Evolutionary conservation across 2,113 vertebrate species (phyloP).

Genomic region (Lophochroa leadbeateri): DNA sequence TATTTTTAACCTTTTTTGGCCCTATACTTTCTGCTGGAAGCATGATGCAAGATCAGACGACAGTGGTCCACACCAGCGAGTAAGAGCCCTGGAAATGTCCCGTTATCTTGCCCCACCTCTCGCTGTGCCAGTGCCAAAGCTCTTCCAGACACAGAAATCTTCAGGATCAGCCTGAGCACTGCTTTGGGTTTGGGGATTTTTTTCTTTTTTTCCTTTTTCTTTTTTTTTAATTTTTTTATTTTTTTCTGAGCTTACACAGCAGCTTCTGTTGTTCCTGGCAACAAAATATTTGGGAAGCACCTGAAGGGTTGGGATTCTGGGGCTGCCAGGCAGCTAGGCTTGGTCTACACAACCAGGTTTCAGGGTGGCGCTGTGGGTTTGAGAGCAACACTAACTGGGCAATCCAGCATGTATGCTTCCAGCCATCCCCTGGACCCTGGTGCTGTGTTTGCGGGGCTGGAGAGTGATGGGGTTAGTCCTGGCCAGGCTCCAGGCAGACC

Average conservation of each 20-base stretch:
- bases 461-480: neutral
- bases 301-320: neutral
- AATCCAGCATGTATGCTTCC: neutral
- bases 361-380: neutral
- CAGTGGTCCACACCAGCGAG: neutral
- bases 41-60: neutral
- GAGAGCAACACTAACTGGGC: neutral
- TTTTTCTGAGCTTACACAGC: neutral
- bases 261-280: neutral
- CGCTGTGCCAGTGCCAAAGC: neutral
- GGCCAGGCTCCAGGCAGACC: neutral
- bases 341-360: neutral
- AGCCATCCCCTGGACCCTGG: neutral
- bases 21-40: neutral
- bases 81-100: neutral
- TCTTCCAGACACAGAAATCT: neutral
- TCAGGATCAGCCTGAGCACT: neutral
- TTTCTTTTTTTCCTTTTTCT: neutral
- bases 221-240: neutral
- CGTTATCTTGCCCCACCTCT: neutral
- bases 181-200: neutral
- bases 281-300: neutral
- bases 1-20: neutral
- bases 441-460: fast-evolving
- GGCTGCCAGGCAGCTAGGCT: neutral